These are phyloP conservation scores for Clarias fuscus DNA, from an alignment of 2,797 vertebrate genomes.

Conservation along the genomic window DNA sequence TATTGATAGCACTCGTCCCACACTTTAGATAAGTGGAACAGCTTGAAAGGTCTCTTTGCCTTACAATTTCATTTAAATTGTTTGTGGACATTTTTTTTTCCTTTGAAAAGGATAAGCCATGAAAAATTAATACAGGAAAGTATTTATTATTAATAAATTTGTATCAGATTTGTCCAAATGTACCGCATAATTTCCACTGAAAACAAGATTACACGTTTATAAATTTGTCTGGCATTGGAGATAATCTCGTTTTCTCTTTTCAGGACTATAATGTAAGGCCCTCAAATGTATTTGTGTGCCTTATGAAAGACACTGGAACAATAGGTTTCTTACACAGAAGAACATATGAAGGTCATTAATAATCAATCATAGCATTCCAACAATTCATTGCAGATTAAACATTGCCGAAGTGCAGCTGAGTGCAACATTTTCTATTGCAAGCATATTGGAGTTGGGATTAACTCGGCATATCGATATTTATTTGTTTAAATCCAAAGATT, in stretches of 20 bases:
- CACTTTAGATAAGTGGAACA: slow-evolving; percentile 3
- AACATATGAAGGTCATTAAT: background rate
- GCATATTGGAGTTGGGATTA: no score
- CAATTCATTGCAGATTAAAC: background rate
- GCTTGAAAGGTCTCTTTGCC: background rate
- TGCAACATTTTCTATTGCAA: background rate
- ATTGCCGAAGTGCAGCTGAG: background rate
- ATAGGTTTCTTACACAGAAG: background rate
- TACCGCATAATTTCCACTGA: background rate
- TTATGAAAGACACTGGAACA: background rate
- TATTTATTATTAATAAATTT: background rate
- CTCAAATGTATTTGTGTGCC: background rate
- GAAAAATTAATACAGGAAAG: background rate
- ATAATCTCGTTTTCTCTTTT: background rate
- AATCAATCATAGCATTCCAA: background rate
- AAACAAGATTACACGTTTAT: background rate
- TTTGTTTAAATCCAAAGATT: background rate
- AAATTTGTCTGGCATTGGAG: background rate
- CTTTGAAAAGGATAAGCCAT: background rate
- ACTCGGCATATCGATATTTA: background rate
- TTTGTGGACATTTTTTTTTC: background rate
- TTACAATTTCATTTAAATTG: no score
- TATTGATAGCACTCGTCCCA: background rate
- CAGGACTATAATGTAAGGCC: background rate
- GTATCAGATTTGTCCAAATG: background rate